Base-by-base conservation (phyloP, 2,888 invertebrate species). In the Drosophila suboccidentalis region DNA sequence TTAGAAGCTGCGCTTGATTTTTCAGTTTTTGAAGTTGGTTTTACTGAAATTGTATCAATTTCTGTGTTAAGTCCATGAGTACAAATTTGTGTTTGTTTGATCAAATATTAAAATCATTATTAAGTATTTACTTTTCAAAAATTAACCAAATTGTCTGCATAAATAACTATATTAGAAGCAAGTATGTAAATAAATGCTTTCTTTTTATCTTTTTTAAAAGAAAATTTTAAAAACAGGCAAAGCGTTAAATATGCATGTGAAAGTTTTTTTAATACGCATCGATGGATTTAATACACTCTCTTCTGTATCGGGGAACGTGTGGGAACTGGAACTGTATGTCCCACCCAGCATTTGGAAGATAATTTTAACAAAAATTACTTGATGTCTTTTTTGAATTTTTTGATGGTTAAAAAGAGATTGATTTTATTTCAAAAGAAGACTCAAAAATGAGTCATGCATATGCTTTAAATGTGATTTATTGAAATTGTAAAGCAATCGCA, bases 1-100 rank as follows among this genome's bases (percentile, higher is more conserved):
- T 70, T 81, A n/a, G 75, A 70, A 44, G 55, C 59, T 43, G 70
- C 6, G 50, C 60, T 63, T 11, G 62, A 62, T 62, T 87, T 87
- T 10, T 87, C 88, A 19, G 43, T 34, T 70, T 86, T 89, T 41
- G 29, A 57, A 3, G 70, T 50, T 15, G 86, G 80, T 75, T 87
- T 89, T 0, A 85, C 86, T 89, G 61, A 43, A 57, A 75, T 58
- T 57, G 1, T n/a, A 49, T 51, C 5, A 72, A 13, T 62, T 51
- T 10, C 17, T 15, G 15, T 6, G 3, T 34, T 39, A 9, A 46
- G 11, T 46, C 9, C 19, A 46, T 26, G 2, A 10, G 26, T 22
- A 26, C 26, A 26, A 26, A 26, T 26, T 26, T 26, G 8, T 29
- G 29, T 29, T 29, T 26, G 26, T 26, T 26, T 26, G 26, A 26